Evolutionary conservation across 23 tunicate genomes (phyloP).

Genomic region (Oikopleura albicans): DNA sequence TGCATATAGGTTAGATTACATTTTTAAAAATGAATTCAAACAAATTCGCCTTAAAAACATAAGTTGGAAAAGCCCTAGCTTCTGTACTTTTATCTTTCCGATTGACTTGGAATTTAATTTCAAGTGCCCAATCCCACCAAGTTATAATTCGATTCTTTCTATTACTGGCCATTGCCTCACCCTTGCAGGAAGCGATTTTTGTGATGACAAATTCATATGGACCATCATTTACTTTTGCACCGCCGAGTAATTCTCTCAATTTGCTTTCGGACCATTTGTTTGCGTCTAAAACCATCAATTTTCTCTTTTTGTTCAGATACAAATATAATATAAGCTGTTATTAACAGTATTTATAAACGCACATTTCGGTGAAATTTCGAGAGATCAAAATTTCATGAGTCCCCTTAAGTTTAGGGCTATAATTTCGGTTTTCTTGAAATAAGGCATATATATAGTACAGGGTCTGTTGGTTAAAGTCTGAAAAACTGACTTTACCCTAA

Average conservation of each 20-base stretch:
- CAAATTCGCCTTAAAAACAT: background rate
- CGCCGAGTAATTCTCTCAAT: slow-evolving; percentile 22
- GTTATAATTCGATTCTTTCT: slow-evolving; percentile 72
- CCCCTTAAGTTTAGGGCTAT: too few species aligned
- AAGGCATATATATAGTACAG: too few species aligned
- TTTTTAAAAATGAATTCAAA: background rate
- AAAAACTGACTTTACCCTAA: too few species aligned
- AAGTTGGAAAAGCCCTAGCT: background rate
- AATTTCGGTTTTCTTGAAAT: too few species aligned
- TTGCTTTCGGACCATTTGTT: slow-evolving; percentile 76
- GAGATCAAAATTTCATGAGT: too few species aligned
- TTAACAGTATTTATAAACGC: background rate
- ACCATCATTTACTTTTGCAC: slow-evolving; percentile 33
- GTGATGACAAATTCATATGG: slow-evolving; percentile 26
- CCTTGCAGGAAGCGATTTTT: slow-evolving; percentile 36
- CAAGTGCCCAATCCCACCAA: slow-evolving; percentile 52
- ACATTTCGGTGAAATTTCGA: too few species aligned
- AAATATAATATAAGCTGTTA: background rate
- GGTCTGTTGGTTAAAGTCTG: too few species aligned
- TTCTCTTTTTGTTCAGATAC: too few species aligned
- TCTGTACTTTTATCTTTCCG: background rate
- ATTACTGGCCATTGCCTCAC: slow-evolving; percentile 85
- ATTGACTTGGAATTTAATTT: slow-evolving; percentile 46
- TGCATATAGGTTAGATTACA: too few species aligned
- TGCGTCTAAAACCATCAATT: slow-evolving; percentile 27